Percentiles rank a stretch among this genome's conserved stretches.
Evolutionary conservation across 2,888 invertebrate genomes (phyloP).

Genomic region (Onthophagus sagittarius): DNA sequence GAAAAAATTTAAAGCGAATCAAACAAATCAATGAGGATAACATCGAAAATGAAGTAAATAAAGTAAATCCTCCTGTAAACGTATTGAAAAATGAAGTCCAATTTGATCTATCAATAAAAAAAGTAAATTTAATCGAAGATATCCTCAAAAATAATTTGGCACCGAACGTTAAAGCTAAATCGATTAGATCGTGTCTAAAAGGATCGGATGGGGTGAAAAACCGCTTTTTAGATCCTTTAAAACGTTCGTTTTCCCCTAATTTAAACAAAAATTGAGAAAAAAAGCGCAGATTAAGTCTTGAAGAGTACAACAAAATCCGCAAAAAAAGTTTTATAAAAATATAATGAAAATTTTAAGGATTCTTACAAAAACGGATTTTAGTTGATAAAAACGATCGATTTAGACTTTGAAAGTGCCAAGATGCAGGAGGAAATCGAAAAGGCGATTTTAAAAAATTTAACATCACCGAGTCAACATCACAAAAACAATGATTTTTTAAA

Average conservation of each 20-base stretch:
- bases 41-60: neutral
- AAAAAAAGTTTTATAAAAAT: constrained; percentile 20
- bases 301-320: constrained; percentile 28
- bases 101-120: neutral
- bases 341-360: neutral
- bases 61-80: neutral
- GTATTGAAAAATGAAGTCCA: neutral
- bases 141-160: no score
- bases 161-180: neutral
- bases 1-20: neutral
- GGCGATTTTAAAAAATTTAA: constrained; percentile 15
- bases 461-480: neutral
- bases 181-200: constrained; percentile 1
- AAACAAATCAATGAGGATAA: neutral
- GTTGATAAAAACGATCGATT: neutral
- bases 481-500: neutral
- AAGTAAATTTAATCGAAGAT: neutral
- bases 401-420: constrained; percentile 11
- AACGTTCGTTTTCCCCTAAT: neutral
- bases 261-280: neutral
- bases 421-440: constrained; percentile 16
- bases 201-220: neutral
- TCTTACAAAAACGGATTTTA: neutral
- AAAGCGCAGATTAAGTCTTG: constrained; percentile 24
- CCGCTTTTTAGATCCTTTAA: neutral